A percentile compares a stretch with the other conserved stretches of the same genome.
phyloP scores from a whole-genome alignment of 2,113 vertebrate genomes.

The Columbina picui region DNA sequence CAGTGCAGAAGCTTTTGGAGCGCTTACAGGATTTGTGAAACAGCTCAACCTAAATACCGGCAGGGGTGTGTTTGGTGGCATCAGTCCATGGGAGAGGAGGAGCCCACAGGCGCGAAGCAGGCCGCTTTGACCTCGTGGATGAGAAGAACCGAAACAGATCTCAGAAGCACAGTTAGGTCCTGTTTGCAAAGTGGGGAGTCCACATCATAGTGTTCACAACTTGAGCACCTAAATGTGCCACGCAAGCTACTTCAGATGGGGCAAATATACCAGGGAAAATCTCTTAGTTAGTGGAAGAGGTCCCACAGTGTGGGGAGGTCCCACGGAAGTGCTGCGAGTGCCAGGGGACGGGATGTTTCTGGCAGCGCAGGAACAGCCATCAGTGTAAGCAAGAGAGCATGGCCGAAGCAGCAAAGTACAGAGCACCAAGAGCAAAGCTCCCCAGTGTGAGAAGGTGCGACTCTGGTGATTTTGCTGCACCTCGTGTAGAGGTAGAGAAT shows the following conservation, averaged over 20 bases:
- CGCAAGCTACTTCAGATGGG: not conserved
- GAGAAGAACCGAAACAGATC: not conserved
- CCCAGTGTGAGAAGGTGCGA: not conserved
- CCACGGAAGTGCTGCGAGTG: fast-evolving
- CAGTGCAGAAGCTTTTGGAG: not conserved
- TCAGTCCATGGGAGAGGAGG: fast-evolving
- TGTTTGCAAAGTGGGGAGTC: not conserved
- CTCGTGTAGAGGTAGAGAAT: not conserved
- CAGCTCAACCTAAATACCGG: not conserved
- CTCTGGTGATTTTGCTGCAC: not conserved
- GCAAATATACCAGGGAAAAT: not conserved
- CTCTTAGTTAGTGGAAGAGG: not conserved
- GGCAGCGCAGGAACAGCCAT: not conserved
- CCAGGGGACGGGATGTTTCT: not conserved
- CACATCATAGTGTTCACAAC: not conserved
- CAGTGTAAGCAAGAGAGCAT: fast-evolving
- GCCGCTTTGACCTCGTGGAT: fast-evolving
- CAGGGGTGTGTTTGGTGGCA: not conserved
- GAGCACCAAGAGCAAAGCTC: not conserved
- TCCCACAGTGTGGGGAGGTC: too few species aligned
- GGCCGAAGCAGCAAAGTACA: not conserved
- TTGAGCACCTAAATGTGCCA: not conserved
- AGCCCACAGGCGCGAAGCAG: fast-evolving
- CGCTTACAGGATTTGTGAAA: not conserved
- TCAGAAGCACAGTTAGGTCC: not conserved